Percentiles rank a stretch among this genome's conserved stretches.
Conservation (phyloP, 2,888 invertebrate genomes). For the Eristalis intricaria region DNA sequence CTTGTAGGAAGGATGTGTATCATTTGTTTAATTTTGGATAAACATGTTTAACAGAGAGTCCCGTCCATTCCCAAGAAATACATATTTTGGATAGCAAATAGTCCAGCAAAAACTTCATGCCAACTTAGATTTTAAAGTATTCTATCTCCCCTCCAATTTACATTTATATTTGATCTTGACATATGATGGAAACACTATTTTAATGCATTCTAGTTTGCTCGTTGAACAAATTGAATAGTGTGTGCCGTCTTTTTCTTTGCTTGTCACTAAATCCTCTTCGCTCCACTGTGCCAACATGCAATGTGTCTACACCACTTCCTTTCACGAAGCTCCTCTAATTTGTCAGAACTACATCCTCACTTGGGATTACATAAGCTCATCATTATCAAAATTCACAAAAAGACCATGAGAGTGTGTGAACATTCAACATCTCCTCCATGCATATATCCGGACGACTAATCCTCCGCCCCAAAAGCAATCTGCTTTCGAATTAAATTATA, state of each 20-base stretch:
- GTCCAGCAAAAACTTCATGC: too few species aligned
- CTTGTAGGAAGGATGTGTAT: too few species aligned
- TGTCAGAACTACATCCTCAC: background rate
- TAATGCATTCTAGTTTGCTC: background rate
- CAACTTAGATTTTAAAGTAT: too few species aligned
- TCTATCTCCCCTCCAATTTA: too few species aligned
- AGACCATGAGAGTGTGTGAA: background rate
- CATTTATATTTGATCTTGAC: background rate
- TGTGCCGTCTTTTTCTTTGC: background rate
- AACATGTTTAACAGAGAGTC: too few species aligned
- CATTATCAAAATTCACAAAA: background rate
- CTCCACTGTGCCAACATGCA: background rate
- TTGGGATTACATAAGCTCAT: background rate
- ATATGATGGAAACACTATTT: background rate
- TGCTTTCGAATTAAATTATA: background rate
- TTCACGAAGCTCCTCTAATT: background rate
- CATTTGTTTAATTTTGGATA: too few species aligned
- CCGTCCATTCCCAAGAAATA: too few species aligned
- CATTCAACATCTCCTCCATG: background rate
- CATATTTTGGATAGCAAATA: too few species aligned
- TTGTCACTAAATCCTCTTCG: background rate
- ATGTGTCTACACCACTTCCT: background rate
- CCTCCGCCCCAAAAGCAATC: background rate
- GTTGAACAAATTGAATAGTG: background rate
- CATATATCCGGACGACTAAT: background rate